phyloP scores from a whole-genome alignment of 2,797 vertebrate genomes.

The Melanotaenia nigrans region DNA sequence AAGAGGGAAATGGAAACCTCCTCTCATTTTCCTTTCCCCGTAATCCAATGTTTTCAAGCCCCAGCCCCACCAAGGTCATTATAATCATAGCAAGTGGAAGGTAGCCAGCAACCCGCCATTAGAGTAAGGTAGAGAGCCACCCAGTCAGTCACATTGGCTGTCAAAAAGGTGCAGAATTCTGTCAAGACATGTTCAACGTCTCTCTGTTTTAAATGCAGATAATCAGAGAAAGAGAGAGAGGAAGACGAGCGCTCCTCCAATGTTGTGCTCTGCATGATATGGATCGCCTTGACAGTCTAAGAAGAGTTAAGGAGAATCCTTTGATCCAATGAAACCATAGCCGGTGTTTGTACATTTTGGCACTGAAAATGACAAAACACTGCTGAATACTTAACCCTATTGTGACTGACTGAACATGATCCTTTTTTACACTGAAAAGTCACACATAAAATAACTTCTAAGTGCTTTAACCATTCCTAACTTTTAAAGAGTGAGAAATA shows the following conservation, averaged over 20 bases:
- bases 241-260: constrained; percentile 48
- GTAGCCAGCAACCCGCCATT: constrained; percentile 85
- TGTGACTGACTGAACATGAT: not conserved
- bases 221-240: constrained; percentile 41
- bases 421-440: constrained; percentile 13
- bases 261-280: constrained; percentile 43
- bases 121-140: constrained; percentile 81
- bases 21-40: constrained; percentile 86
- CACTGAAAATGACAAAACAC: not conserved
- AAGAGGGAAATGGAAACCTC: constrained; percentile 88
- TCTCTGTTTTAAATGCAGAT: constrained; percentile 75
- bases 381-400: not conserved
- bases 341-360: not conserved
- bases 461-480: constrained; percentile 30
- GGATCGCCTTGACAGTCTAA: constrained; percentile 4
- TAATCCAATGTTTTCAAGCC: constrained; percentile 88
- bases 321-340: not conserved
- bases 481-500: constrained; percentile 54
- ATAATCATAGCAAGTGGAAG: constrained; percentile 87
- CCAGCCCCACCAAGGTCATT: constrained; percentile 86
- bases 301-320: constrained; percentile 1
- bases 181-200: constrained; percentile 66
- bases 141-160: constrained; percentile 74
- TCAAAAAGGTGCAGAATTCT: constrained; percentile 58
- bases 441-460: constrained; percentile 1